Evolutionary conservation across 2,888 invertebrate genomes (phyloP).

Genomic region (Isoperla grammatica): DNA sequence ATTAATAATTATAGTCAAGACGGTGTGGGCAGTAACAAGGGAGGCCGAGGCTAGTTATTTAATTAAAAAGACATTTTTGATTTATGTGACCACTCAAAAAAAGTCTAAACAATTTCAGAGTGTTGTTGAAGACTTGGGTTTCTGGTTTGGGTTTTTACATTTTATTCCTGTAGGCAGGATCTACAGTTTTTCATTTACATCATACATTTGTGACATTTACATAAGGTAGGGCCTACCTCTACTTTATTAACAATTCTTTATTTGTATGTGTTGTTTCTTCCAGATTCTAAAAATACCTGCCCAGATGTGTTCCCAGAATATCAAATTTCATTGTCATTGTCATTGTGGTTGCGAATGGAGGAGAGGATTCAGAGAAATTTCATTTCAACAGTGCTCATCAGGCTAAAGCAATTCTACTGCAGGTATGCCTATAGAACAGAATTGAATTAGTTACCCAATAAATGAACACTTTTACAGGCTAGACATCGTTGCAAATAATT

Average conservation of each 20-base stretch:
- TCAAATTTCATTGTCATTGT: conserved; percentile 80
- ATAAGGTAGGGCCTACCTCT: no score
- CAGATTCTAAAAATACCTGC: conserved; percentile 76
- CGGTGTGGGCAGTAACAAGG: no score
- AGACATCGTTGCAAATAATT: conserved; percentile 17
- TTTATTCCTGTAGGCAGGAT: conserved; percentile 16
- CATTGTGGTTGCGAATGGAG: conserved; percentile 80
- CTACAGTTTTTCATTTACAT: no score
- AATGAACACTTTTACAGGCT: conserved; percentile 23
- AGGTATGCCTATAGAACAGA: no score
- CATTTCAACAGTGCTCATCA: conserved; percentile 67
- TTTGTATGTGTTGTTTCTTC: no score
- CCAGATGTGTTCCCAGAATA: conserved; percentile 64
- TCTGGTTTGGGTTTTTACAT: background rate
- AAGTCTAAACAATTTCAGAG: no score
- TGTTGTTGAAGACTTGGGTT: no score
- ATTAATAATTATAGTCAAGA: no score
- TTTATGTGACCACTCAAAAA: no score
- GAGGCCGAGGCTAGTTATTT: no score
- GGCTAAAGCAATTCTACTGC: conserved; percentile 65
- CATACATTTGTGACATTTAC: no score
- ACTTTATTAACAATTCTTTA: background rate
- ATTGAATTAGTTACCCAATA: conserved; percentile 29
- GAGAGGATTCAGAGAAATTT: conserved; percentile 77
- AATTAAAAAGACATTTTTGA: no score